A percentile compares a stretch with the other conserved stretches of the same genome.
These are phyloP conservation scores for Ophion ellenae DNA, from an alignment of 2,888 invertebrate species.

Conservation along the genomic window DNA sequence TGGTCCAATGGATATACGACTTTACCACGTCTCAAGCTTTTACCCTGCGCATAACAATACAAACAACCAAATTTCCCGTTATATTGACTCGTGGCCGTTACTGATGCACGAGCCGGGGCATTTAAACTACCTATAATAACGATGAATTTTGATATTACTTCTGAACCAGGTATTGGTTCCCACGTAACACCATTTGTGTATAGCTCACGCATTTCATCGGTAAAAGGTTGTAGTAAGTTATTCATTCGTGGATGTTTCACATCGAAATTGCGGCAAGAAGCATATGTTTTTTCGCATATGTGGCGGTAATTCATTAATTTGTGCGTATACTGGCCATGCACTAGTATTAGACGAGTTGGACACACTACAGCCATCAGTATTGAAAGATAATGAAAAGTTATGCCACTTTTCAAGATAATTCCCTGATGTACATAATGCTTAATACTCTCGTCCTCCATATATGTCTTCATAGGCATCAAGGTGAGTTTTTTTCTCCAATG, in stretches of 20 bases:
- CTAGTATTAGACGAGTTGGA: conserved; percentile 44
- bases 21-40: conserved; percentile 18
- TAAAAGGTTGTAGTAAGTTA: conserved; percentile 20
- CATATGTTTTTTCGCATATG: conserved; percentile 46
- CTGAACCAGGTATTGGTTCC: not conserved
- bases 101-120: conserved; percentile 15
- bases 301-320: conserved; percentile 43
- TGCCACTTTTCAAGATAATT: conserved; percentile 34
- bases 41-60: conserved; percentile 31
- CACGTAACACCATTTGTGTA: conserved; percentile 12
- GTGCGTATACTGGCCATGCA: conserved; percentile 60
- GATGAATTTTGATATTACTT: conserved; percentile 17
- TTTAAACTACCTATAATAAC: conserved; percentile 25
- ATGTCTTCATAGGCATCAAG: conserved; percentile 48
- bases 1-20: conserved; percentile 27
- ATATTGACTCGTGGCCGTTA: conserved; percentile 17
- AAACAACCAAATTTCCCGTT: conserved; percentile 30
- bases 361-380: conserved; percentile 54
- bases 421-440: conserved; percentile 21
- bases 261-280: conserved; percentile 52
- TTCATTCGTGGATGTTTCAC: conserved; percentile 43
- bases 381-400: conserved; percentile 57
- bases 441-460: conserved; percentile 61
- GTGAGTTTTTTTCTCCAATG: conserved; percentile 17
- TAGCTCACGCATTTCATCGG: conserved; percentile 13